A percentile compares a stretch with the other conserved stretches of the same genome.
phyloP scores from a whole-genome alignment of 2,113 vertebrate genomes.

The Tiliqua scincoides region DNA sequence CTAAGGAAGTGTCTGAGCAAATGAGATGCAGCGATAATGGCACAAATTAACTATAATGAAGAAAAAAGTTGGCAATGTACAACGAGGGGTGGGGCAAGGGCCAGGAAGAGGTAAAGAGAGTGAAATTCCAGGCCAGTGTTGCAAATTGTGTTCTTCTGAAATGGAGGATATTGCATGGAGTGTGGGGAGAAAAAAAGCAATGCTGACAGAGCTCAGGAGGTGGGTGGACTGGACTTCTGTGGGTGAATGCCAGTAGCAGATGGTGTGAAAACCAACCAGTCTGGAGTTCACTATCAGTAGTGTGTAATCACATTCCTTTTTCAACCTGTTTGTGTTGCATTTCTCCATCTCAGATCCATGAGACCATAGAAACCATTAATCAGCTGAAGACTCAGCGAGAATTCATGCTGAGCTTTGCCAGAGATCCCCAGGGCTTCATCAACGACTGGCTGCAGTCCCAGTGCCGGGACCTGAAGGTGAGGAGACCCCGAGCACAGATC shows the following conservation, averaged over 20 bases:
- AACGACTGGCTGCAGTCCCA: constrained; percentile 99
- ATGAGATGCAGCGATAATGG: neutral
- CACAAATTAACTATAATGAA: neutral
- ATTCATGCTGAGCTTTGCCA: constrained; percentile 98
- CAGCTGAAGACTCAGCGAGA: constrained; percentile 99
- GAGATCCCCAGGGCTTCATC: constrained; percentile 99
- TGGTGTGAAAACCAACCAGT: neutral
- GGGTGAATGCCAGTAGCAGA: neutral
- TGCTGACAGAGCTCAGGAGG: neutral
- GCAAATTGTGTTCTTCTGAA: neutral
- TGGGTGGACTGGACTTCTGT: neutral
- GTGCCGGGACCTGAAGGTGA: constrained; percentile 97
- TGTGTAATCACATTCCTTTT: constrained; percentile 1
- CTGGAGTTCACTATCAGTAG: neutral
- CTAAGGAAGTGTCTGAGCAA: neutral
- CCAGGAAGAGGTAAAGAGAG: neutral
- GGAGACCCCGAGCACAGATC: neutral
- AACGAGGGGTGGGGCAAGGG: neutral
- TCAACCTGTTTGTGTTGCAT: neutral
- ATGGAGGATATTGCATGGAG: neutral
- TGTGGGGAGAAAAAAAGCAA: no score
- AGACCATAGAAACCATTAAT: constrained; percentile 99
- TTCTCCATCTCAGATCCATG: constrained; percentile 87
- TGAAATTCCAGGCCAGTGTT: neutral
- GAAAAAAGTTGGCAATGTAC: neutral